Conservation (phyloP, 1,140 invertebrate species). For the Cyrtorhinus lividipennis region DNA sequence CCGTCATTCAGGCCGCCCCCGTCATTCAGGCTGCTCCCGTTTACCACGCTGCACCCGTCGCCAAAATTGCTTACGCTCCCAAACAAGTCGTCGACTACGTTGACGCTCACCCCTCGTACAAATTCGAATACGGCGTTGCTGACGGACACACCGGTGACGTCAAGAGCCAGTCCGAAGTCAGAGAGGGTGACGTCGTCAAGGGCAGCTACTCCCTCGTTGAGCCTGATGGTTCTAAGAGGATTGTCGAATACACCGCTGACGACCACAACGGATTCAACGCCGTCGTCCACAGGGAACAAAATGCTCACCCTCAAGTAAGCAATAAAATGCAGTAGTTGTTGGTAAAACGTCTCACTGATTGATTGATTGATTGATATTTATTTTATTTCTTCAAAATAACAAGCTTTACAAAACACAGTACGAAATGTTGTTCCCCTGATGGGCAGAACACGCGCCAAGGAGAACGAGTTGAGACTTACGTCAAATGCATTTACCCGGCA, state of each 20-base stretch:
- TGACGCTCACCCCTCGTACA: slow-evolving; percentile 3
- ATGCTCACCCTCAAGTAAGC: slow-evolving; percentile 1
- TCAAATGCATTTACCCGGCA: too few species aligned
- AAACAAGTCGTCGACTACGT: slow-evolving; percentile 1
- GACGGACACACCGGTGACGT: slow-evolving; percentile 3
- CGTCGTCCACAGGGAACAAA: not conserved
- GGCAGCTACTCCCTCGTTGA: slow-evolving; percentile 5
- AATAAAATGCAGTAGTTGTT: too few species aligned
- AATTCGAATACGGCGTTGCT: not conserved
- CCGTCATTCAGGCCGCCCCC: not conserved
- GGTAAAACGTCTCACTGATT: not conserved
- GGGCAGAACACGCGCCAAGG: too few species aligned
- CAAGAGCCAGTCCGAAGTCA: slow-evolving; percentile 6
- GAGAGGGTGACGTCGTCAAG: not conserved
- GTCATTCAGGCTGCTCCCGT: not conserved
- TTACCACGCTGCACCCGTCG: not conserved
- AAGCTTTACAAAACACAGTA: too few species aligned
- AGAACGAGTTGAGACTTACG: too few species aligned
- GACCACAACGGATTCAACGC: slow-evolving; percentile 8
- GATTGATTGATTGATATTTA: too few species aligned
- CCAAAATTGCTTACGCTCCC: not conserved
- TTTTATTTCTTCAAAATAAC: too few species aligned
- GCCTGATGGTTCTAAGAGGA: slow-evolving; percentile 5
- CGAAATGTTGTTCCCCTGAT: too few species aligned
- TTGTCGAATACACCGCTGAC: slow-evolving; percentile 1